Conservation (phyloP, 2,113 vertebrate genomes). For the Cyanistes caeruleus region DNA sequence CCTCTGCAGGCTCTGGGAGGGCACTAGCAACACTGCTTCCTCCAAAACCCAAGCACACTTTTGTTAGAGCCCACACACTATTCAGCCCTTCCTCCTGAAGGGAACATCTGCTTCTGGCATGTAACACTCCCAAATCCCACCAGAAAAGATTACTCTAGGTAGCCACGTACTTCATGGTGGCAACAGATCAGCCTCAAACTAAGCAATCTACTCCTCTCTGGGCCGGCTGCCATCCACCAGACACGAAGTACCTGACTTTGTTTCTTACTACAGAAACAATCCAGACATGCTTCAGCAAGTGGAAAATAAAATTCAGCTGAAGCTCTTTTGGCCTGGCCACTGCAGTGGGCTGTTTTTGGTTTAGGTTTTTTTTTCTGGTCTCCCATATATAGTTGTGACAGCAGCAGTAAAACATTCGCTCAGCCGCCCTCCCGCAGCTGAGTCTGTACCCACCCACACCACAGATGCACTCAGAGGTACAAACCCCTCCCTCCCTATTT, state of each 20-base stretch:
- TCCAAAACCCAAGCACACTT: fast-evolving
- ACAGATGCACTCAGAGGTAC: neutral
- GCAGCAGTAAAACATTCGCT: neutral
- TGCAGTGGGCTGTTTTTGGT: neutral
- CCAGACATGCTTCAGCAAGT: neutral
- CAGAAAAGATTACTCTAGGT: neutral
- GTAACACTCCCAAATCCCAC: neutral
- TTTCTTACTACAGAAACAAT: neutral
- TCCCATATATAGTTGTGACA: slow-evolving; percentile 50
- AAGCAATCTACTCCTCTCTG: neutral
- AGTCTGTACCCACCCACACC: neutral
- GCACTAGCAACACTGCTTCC: neutral
- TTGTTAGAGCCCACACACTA: neutral
- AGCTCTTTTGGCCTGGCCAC: neutral
- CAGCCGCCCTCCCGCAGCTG: fast-evolving
- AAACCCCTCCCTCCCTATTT: neutral
- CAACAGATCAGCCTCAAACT: neutral
- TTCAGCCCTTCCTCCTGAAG: neutral
- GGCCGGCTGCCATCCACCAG: neutral
- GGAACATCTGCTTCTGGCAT: neutral
- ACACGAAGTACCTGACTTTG: neutral
- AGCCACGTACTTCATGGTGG: neutral
- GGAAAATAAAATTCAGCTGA: slow-evolving; percentile 8
- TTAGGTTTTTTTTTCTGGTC: neutral
- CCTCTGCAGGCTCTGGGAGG: neutral